Base-by-base conservation (phyloP, 1,140 invertebrate species). In the Trichogramma pretiosum region DNA sequence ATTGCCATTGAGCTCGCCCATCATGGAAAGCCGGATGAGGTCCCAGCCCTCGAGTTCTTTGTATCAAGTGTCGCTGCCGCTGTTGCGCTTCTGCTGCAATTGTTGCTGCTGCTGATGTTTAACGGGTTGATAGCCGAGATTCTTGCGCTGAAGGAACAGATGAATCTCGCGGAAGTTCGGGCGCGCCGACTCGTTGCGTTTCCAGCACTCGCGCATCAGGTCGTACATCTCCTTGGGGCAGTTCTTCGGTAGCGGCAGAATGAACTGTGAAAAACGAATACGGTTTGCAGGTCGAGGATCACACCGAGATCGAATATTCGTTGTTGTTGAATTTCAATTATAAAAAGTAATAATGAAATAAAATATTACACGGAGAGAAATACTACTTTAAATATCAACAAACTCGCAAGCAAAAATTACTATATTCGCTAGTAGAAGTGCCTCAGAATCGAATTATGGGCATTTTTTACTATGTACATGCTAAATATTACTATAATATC, bases 151-250 rank as follows among this genome's bases (percentile, higher is more conserved):
- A 33, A 95, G 76, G 72, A 93, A 94, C 61, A 92, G 77, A 64
- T 92, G 87, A 49, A 95, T 89, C 70, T 94, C 89, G 48, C 84
- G 76, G 72, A 95, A 96, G 48, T 84, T 84, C 14, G 92, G 92
- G n/a, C 92, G 76, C 60, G 85, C 83, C 5, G 76, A 66, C 38
- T 87, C 87, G 58, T 89, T 84, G 19, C 86, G 75, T 59, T 91
- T 87, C 93, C 93, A 97, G 65, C 92, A 95, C 62, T 93, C 89
- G 50, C 84, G 77, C 88, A 95, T 94, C 51, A 97, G 70, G 66
- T 93, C 90, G 70, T 90, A 94, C 48, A 94, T 87, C 66, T 93
- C 89, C 50, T 87, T 81, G 10, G 88, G 87, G 68, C 90, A 93
- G 54, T 87, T 85, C 56, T 84, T 78, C 19, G 89, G 89, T 46